Conservation (phyloP, 1,140 invertebrate genomes). For the Achatina immaculata region DNA sequence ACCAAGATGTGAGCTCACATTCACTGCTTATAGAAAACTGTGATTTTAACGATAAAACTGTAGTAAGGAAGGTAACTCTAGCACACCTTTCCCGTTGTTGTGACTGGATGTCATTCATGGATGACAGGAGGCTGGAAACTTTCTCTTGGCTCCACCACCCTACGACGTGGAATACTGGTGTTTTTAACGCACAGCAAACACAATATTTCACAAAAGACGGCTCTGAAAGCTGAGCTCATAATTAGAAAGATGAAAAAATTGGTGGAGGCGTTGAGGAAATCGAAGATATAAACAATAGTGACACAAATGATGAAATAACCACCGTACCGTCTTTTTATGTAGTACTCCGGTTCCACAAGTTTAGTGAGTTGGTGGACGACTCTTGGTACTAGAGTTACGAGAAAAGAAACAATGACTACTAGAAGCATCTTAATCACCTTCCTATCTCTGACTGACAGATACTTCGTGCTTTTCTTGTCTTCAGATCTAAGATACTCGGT, state of each 20-base stretch:
- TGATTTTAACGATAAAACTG: no score
- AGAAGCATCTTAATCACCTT: slow-evolving; percentile 23
- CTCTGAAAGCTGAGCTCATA: slow-evolving; percentile 17
- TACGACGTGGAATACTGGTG: no score
- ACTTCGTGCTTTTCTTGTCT: no score
- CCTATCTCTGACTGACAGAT: not conserved
- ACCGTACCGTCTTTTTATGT: not conserved
- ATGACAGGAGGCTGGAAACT: no score
- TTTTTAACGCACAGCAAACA: no score
- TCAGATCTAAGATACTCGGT: not conserved
- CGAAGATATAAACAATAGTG: not conserved
- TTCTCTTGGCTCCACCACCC: no score
- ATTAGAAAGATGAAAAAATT: slow-evolving; percentile 18
- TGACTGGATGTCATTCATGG: no score
- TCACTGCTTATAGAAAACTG: no score
- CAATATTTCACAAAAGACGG: not conserved
- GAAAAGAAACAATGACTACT: slow-evolving; percentile 12
- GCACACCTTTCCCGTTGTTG: no score
- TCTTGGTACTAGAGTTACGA: slow-evolving; percentile 7
- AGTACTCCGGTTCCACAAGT: slow-evolving; percentile 17
- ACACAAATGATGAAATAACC: not conserved
- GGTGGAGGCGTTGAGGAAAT: slow-evolving; percentile 25
- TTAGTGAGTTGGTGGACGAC: slow-evolving; percentile 2
- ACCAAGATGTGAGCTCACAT: no score
- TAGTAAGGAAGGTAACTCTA: no score